Conservation (phyloP, 2,888 invertebrate species). For the Agrotis segetum region DNA sequence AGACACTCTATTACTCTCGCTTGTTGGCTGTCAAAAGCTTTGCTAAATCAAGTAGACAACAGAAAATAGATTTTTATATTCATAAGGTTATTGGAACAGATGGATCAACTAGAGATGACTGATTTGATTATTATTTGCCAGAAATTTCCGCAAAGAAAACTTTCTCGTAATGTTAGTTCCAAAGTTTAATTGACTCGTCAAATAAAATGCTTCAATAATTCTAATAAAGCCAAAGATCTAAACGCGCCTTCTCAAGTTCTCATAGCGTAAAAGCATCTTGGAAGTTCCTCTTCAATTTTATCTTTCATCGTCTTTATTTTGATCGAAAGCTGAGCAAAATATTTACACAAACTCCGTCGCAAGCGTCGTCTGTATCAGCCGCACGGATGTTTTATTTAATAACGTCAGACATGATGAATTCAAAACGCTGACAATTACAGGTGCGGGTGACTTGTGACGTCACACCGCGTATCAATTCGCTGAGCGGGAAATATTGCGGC, state of each 20-base stretch:
- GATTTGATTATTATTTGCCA: conserved; percentile 38
- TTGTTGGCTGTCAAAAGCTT: conserved; percentile 38
- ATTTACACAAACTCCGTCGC: conserved; percentile 33
- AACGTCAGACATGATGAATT: conserved; percentile 69
- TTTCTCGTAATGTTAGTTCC: conserved; percentile 17
- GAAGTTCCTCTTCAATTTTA: conserved; percentile 43
- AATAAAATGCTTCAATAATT: conserved; percentile 57
- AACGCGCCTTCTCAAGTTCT: conserved; percentile 24
- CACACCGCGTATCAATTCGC: conserved; percentile 58
- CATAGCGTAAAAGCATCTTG: conserved; percentile 38
- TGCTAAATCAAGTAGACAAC: conserved; percentile 30
- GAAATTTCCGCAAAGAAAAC: conserved; percentile 29
- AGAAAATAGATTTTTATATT: conserved; percentile 3
- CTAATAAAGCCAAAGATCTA: conserved; percentile 47
- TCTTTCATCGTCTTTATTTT: conserved; percentile 47
- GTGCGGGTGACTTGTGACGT: conserved; percentile 69
- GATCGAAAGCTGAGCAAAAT: conserved; percentile 48
- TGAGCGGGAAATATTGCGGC: conserved; percentile 60
- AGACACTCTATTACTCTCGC: conserved; percentile 51
- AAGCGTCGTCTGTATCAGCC: conserved; percentile 43
- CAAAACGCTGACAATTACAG: conserved; percentile 73
- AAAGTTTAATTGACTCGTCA: conserved; percentile 48
- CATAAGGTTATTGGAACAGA: not conserved
- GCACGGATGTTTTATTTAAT: conserved; percentile 74
- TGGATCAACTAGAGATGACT: conserved; percentile 14